Percentiles rank a stretch among this genome's conserved stretches.
These are phyloP conservation scores for Venustoraphidia nigricollis DNA, from an alignment of 2,888 invertebrate genomes.

Conservation along the genomic window DNA sequence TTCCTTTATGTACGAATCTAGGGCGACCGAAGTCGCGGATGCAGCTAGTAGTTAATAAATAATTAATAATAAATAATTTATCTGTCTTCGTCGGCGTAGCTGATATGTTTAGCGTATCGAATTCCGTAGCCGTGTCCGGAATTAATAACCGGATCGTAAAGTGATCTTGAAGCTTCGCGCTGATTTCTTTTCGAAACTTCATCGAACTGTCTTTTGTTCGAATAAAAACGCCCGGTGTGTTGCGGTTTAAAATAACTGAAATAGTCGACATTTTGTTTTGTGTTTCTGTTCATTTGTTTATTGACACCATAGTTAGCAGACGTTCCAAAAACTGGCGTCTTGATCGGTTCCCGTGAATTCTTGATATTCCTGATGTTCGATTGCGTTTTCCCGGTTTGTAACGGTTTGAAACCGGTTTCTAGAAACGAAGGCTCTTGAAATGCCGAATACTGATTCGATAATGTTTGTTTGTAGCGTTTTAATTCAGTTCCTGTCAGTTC, in stretches of 20 bases:
- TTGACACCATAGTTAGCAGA: neutral
- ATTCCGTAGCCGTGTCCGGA: neutral
- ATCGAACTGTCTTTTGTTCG: constrained; percentile 1
- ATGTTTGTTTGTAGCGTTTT: neutral
- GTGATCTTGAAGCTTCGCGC: neutral
- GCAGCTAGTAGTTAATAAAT: neutral
- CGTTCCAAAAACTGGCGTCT: neutral
- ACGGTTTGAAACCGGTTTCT: constrained; percentile 2
- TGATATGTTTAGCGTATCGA: constrained; percentile 4
- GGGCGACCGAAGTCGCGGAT: too few species aligned
- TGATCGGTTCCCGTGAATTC: neutral
- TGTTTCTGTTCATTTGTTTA: neutral
- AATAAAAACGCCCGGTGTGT: neutral
- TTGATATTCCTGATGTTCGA: neutral
- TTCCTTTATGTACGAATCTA: too few species aligned
- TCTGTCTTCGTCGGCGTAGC: neutral
- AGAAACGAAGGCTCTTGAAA: neutral
- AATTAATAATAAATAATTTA: neutral
- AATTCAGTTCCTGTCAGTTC: neutral
- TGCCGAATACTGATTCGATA: too few species aligned
- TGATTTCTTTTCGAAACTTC: neutral
- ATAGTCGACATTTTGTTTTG: neutral
- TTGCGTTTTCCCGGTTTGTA: neutral
- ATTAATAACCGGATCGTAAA: neutral
- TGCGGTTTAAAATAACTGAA: constrained; percentile 2